Conservation (phyloP, 1,140 invertebrate genomes). For the Pseudobourletiella spinata region DNA sequence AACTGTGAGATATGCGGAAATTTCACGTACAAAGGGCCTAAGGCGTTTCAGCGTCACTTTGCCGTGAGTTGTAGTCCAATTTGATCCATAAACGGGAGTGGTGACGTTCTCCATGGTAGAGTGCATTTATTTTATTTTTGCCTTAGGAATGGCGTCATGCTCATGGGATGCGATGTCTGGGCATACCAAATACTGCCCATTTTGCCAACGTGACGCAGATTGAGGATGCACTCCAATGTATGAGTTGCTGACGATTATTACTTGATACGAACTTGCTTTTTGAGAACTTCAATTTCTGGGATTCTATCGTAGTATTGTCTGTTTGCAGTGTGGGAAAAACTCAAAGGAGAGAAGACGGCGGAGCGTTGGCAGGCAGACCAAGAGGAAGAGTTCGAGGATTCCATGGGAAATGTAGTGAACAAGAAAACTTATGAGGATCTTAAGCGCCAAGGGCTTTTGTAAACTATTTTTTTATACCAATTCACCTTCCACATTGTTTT, state of each 20-base stretch:
- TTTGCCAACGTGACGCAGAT: constrained; percentile 99
- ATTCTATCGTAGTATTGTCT: too few relatives aligned
- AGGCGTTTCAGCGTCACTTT: constrained; percentile 99
- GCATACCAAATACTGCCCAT: constrained; percentile 98
- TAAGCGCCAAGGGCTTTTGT: constrained; percentile 93
- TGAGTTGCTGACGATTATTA: too few relatives aligned
- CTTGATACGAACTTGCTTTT: too few relatives aligned
- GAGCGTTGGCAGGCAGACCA: constrained; percentile 95
- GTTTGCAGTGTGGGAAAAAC: constrained; percentile 84
- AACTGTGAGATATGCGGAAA: constrained; percentile 99
- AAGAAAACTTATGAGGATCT: constrained; percentile 97
- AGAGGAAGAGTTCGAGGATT: constrained; percentile 99
- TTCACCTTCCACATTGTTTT: too few relatives aligned
- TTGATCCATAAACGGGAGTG: background rate
- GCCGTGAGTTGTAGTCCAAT: constrained; percentile 50
- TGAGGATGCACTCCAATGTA: constrained; percentile 88
- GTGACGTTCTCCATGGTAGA: too few relatives aligned
- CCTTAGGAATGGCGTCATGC: constrained; percentile 92
- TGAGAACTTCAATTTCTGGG: too few relatives aligned
- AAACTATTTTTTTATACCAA: constrained; percentile 25
- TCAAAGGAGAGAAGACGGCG: constrained; percentile 87
- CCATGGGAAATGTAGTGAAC: constrained; percentile 95
- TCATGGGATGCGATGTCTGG: constrained; percentile 97
- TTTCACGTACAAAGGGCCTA: constrained; percentile 97
- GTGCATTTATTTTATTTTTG: constrained; percentile 15